phyloP scores from a whole-genome alignment of 2,113 vertebrate species.

The Gymnogyps californianus region DNA sequence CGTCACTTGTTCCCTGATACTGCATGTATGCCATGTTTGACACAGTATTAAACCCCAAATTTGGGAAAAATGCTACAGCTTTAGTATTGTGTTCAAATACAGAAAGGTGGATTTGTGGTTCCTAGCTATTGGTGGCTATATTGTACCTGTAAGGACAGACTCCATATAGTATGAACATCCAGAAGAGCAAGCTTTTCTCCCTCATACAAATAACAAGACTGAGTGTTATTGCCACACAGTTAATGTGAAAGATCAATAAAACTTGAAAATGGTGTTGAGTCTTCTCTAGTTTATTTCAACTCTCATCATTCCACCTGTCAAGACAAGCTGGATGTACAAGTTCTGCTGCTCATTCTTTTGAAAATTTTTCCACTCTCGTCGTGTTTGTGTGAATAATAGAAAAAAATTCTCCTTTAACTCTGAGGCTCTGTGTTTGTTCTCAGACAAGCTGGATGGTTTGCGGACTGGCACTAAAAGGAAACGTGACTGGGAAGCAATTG shows the following conservation, averaged over 20 bases:
- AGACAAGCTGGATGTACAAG: constrained; percentile 54
- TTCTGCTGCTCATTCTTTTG: constrained; percentile 49
- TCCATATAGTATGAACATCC: not conserved
- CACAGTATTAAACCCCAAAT: not conserved
- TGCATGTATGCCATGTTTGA: constrained; percentile 5
- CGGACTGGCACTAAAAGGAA: constrained; percentile 90
- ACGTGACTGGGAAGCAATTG: constrained; percentile 84
- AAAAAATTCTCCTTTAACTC: constrained; percentile 63
- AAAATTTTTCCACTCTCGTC: constrained; percentile 47
- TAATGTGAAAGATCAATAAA: constrained; percentile 53
- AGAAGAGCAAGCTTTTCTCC: constrained; percentile 11
- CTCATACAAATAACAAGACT: not conserved
- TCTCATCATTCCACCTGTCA: constrained; percentile 24
- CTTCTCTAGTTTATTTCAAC: constrained; percentile 55
- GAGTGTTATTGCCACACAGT: constrained; percentile 1
- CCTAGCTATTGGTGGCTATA: not conserved
- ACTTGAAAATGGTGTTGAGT: constrained; percentile 44
- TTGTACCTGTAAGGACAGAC: constrained; percentile 34
- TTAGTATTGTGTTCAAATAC: constrained; percentile 20
- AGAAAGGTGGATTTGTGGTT: not conserved
- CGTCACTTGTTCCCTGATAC: not conserved
- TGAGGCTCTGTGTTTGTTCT: constrained; percentile 76
- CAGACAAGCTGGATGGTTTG: constrained; percentile 97
- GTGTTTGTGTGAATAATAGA: constrained; percentile 48
- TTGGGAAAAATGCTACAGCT: not conserved